These are phyloP conservation scores for Ardeotis arabs DNA, from an alignment of 2,113 vertebrate species.

Conservation along the genomic window DNA sequence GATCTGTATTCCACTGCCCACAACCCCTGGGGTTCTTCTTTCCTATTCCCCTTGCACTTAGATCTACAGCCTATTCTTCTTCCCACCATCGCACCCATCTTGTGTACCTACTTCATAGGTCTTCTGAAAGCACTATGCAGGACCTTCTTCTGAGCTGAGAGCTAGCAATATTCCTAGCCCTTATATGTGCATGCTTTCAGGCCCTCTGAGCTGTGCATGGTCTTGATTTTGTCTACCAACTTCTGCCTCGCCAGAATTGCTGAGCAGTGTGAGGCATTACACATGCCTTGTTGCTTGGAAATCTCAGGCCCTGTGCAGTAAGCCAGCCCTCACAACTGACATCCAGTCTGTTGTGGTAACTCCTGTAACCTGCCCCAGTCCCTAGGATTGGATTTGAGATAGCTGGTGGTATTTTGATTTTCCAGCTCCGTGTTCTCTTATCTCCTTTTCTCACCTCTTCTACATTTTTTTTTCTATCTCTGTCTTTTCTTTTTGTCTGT, in stretches of 20 bases:
- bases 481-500: constrained; percentile 78
- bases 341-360: not conserved
- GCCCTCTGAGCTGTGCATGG: not conserved
- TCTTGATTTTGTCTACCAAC: not conserved
- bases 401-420: constrained; percentile 17
- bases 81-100: not conserved
- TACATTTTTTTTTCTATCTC: constrained; percentile 73
- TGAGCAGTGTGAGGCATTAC: not conserved
- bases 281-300: not conserved
- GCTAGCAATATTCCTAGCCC: not conserved
- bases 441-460: constrained; percentile 70
- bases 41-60: not conserved
- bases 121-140: not conserved
- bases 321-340: not conserved
- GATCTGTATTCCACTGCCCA: not conserved
- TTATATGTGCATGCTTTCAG: not conserved
- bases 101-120: not conserved
- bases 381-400: not conserved
- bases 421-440: constrained; percentile 54
- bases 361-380: not conserved
- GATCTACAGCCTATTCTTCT: not conserved
- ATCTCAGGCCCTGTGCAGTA: not conserved
- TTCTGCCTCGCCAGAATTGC: not conserved
- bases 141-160: not conserved
- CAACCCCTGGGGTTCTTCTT: not conserved